Evolutionary conservation across 2,113 vertebrate genomes (phyloP).

Genomic region (Arenaria interpres): DNA sequence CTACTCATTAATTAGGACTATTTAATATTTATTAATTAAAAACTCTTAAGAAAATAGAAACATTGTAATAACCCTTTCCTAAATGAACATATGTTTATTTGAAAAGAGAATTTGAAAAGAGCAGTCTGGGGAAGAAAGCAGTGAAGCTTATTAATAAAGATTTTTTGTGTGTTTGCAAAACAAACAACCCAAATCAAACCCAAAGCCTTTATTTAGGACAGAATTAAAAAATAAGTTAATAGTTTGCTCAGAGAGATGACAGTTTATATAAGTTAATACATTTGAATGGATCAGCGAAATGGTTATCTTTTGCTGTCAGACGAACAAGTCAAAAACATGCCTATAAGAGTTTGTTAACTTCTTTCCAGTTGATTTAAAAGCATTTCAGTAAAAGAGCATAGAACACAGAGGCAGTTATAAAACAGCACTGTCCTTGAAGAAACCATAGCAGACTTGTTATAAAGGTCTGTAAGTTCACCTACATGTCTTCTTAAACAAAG

Average conservation of each 20-base stretch:
- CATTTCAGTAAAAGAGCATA: constrained; percentile 59
- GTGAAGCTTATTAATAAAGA: neutral
- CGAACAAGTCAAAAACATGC: constrained; percentile 74
- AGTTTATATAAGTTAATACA: constrained; percentile 65
- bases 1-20: neutral
- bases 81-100: neutral
- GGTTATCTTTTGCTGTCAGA: constrained; percentile 51
- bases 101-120: neutral
- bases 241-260: constrained; percentile 71
- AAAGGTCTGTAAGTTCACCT: constrained; percentile 41
- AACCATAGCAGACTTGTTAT: neutral
- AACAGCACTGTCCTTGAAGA: constrained; percentile 25
- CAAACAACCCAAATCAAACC: constrained; percentile 34
- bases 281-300: constrained; percentile 54
- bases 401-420: constrained; percentile 60
- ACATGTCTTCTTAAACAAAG: constrained; percentile 29
- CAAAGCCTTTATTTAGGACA: constrained; percentile 77
- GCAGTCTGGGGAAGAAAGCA: neutral
- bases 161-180: constrained; percentile 38
- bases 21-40: neutral
- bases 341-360: constrained; percentile 10
- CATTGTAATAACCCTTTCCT: neutral
- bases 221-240: constrained; percentile 73
- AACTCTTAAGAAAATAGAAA: neutral
- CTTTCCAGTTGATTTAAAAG: constrained; percentile 56